A percentile compares a stretch with the other conserved stretches of the same genome.
Evolutionary conservation across 2,113 vertebrate genomes (phyloP).

Genomic region (Muntiacus muntjak): DNA sequence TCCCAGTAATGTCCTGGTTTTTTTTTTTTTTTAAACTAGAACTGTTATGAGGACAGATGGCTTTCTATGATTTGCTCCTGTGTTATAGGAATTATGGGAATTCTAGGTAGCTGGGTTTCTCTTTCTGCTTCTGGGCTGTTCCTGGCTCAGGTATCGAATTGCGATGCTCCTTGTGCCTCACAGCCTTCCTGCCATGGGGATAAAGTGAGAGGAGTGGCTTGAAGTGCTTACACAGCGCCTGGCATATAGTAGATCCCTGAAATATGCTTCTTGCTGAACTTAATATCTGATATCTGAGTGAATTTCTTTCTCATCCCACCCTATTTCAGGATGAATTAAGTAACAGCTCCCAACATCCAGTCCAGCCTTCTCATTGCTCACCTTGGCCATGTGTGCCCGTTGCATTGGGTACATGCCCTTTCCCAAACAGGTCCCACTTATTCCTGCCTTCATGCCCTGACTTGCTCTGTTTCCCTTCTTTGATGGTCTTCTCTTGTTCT

Average conservation of each 20-base stretch:
- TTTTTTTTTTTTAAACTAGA: background rate
- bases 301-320: background rate
- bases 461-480: background rate
- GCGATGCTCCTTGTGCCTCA: background rate
- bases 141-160: background rate
- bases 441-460: background rate
- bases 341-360: rapidly evolving
- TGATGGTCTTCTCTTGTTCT: background rate
- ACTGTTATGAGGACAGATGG: background rate
- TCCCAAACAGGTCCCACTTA: background rate
- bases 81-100: background rate
- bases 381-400: background rate
- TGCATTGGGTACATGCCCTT: background rate
- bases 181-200: background rate
- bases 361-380: background rate
- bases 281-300: background rate
- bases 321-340: background rate
- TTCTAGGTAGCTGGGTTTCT: background rate
- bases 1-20: background rate
- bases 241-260: background rate
- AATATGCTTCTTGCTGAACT: background rate
- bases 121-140: background rate
- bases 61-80: background rate
- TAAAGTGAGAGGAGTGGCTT: background rate
- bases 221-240: background rate